Conservation (phyloP, 92 coral and sea anemone genomes). For the Phenganax stokvisi region DNA sequence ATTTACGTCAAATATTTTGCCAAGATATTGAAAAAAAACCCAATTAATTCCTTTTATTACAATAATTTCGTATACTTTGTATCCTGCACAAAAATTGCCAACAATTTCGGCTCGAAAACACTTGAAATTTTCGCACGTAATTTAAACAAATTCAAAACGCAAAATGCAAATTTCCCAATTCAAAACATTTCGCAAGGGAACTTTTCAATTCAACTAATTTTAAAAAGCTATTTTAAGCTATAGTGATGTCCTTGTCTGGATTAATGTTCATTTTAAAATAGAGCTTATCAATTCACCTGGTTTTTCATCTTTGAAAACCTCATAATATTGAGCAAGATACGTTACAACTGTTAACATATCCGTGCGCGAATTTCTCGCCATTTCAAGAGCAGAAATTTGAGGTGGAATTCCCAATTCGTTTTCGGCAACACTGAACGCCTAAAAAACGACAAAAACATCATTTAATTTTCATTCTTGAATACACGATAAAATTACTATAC, state of each 20-base stretch:
- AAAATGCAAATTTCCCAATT: too few species aligned
- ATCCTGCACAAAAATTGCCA: too few species aligned
- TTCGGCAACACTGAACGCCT: conserved; percentile 93
- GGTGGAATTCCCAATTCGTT: conserved; percentile 94
- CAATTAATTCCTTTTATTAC: too few species aligned
- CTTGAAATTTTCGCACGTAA: too few species aligned
- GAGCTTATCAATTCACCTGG: conserved; percentile 47
- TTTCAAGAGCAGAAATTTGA: conserved; percentile 88
- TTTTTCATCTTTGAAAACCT: conserved; percentile 75
- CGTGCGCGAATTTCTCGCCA: conserved; percentile 62
- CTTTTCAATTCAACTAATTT: too few species aligned
- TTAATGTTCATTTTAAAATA: neutral
- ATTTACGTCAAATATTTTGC: too few species aligned
- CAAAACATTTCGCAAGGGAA: too few species aligned
- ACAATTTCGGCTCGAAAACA: too few species aligned
- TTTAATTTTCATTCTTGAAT: neutral
- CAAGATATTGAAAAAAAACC: too few species aligned
- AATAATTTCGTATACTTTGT: too few species aligned
- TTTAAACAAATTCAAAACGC: too few species aligned
- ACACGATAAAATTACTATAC: neutral
- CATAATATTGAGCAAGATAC: conserved; percentile 87
- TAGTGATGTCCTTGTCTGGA: neutral
- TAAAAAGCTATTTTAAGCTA: too few species aligned
- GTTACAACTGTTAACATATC: conserved; percentile 81
- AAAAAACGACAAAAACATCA: neutral